Percentiles rank a stretch among this genome's conserved stretches.
Evolutionary conservation across 1,140 invertebrate genomes (phyloP).

Genomic region (Pogonognathellus flavescens): DNA sequence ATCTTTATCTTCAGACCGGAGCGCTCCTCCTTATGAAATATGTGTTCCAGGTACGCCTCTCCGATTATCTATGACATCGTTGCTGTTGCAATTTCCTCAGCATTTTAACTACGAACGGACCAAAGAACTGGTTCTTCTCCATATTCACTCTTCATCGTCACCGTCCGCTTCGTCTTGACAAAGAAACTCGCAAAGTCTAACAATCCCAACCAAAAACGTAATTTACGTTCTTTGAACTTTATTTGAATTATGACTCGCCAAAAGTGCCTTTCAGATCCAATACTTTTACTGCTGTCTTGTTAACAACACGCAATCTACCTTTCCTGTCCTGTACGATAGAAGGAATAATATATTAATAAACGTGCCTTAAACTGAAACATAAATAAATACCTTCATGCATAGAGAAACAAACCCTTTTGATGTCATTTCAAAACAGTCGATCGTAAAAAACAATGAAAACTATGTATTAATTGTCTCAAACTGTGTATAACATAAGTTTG

Average conservation of each 20-base stretch:
- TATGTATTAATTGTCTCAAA: no score
- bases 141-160: slow-evolving; percentile 29
- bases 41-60: slow-evolving; percentile 32
- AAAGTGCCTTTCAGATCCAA: no score
- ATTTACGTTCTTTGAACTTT: no score
- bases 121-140: slow-evolving; percentile 79
- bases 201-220: no score
- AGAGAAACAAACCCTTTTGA: neutral
- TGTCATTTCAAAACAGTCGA: neutral
- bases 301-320: no score
- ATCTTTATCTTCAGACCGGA: slow-evolving; percentile 68
- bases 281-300: no score
- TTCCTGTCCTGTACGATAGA: no score
- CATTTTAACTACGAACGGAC: slow-evolving; percentile 86
- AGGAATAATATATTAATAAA: no score
- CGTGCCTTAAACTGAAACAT: no score
- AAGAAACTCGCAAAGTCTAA: neutral
- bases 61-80: slow-evolving; percentile 57
- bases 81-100: slow-evolving; percentile 79
- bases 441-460: neutral
- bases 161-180: neutral
- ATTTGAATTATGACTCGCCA: no score
- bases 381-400: no score
- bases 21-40: slow-evolving; percentile 29
- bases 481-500: no score